Evolutionary conservation across 2,888 invertebrate species (phyloP), one percentile per base, ranked within the genome.

Genomic region (Drosophila formosana): DNA sequence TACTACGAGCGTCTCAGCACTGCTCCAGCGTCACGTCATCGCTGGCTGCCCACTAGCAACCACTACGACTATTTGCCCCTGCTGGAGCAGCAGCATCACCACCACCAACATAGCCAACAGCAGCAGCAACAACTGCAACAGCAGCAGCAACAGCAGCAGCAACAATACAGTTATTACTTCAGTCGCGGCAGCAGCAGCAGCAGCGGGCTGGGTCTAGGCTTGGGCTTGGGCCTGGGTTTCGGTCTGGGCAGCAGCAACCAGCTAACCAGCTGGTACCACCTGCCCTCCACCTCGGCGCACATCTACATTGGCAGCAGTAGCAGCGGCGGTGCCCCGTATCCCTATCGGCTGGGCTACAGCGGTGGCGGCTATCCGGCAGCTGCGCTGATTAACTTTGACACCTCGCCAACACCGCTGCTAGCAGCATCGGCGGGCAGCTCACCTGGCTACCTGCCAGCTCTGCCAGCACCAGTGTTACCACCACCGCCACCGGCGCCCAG

Each of bases 261-360:
- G 18, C 60, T 85, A 56, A 60, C 69, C 76, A 80, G 83, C 80
- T 87, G 89, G 82, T 81, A 88, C 57, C 66, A 86, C 62, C 73
- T 90, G 72, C 89, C 89, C 67, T 85, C 83, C 39, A 88, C 88
- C 11, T 89, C 90, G 81, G 90, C 90, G 6, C 90, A 90, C 61
- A 84, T 89, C 13, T 90, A 89, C 11, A 89, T 89, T n/a, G 85
- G 88, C 58, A 89, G 86, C 77, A 88, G 82, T 71, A 81, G 80
- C 66, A 77, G 82, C 56, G 79, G 76, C n/a, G 46, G 58, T 50
- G 66, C 70, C 23, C 66, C 72, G 9, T 89, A 89, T 78, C 73
- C 72, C 18, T 82, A 87, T 64, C 75, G 82, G 4, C 41, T 82
- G 7, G 79, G 77, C 25, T 86, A 86, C 41, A 76, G 72, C 52